phyloP scores from a whole-genome alignment of 2,888 invertebrate species.

The Sphecodes monilicornis region DNA sequence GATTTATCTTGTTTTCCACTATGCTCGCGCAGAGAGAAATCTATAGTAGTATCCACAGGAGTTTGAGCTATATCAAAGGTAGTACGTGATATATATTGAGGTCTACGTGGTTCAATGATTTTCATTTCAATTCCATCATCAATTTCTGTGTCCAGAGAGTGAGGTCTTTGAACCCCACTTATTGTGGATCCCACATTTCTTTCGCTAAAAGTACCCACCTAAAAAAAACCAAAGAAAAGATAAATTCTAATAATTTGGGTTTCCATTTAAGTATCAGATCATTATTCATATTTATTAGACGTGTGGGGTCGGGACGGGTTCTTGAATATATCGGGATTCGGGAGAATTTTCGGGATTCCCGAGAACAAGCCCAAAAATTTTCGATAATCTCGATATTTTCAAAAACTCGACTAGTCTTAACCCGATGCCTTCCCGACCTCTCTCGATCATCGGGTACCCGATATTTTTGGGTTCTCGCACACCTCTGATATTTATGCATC shows the following conservation, averaged over 20 bases:
- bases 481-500: too few species aligned
- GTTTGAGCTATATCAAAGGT: slow-evolving; percentile 81
- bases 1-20: slow-evolving; percentile 79
- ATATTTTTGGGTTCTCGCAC: background rate
- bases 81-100: slow-evolving; percentile 80
- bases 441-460: too few species aligned
- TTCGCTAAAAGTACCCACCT: slow-evolving; percentile 77
- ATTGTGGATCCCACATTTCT: slow-evolving; percentile 77
- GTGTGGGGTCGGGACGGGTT: too few species aligned
- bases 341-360: too few species aligned
- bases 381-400: too few species aligned
- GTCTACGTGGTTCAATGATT: slow-evolving; percentile 81
- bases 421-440: too few species aligned
- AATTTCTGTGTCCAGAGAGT: slow-evolving; percentile 79
- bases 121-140: slow-evolving; percentile 84
- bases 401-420: too few species aligned
- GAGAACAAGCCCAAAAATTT: too few species aligned
- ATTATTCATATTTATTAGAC: background rate
- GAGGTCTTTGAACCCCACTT: slow-evolving; percentile 77
- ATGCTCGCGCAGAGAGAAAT: slow-evolving; percentile 81
- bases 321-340: too few species aligned
- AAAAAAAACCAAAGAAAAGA: slow-evolving; percentile 2
- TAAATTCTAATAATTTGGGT: background rate
- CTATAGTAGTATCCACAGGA: slow-evolving; percentile 80
- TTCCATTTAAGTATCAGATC: background rate